Percentiles rank a stretch among this genome's conserved stretches.
Conservation (phyloP, 2,888 invertebrate genomes). For the Tetanocera ferruginea region DNA sequence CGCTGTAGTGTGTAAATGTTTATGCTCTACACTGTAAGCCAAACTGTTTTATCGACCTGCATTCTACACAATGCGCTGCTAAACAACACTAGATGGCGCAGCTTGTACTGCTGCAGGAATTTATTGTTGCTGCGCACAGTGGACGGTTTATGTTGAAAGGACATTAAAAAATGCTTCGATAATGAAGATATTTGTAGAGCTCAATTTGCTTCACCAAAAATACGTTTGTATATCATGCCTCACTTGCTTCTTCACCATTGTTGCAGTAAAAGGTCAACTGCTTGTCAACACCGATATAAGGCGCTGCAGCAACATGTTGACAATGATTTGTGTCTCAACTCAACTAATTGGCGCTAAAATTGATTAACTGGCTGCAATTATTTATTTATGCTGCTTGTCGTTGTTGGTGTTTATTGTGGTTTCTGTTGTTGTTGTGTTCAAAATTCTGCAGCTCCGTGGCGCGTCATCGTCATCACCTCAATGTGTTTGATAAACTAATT, state of each 20-base stretch:
- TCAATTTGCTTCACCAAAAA: no score
- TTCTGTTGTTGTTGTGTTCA: conserved; percentile 15
- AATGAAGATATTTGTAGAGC: no score
- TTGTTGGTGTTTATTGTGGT: conserved; percentile 15
- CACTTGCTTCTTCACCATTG: no score
- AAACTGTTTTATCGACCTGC: conserved; percentile 44
- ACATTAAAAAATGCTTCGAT: background rate
- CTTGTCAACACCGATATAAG: background rate
- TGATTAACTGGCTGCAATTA: conserved; percentile 9
- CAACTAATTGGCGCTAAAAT: conserved; percentile 22
- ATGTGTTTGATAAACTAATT: conserved; percentile 37
- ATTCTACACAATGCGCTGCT: conserved; percentile 34
- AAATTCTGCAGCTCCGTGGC: background rate
- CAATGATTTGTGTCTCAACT: conserved; percentile 5
- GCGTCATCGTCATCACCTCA: background rate
- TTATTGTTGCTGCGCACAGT: background rate
- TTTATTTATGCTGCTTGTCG: conserved; percentile 4
- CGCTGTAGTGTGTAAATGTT: background rate
- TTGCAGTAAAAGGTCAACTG: no score
- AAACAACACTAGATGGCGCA: conserved; percentile 40
- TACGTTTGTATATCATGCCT: no score
- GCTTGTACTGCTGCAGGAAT: background rate
- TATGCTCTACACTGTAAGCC: background rate
- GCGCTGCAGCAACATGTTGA: conserved; percentile 26
- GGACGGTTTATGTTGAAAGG: background rate